Percentiles rank a stretch among this genome's conserved stretches.
These are phyloP conservation scores for Ochotona curzoniae DNA, from an alignment of 2,113 vertebrate genomes.

Conservation along the genomic window DNA sequence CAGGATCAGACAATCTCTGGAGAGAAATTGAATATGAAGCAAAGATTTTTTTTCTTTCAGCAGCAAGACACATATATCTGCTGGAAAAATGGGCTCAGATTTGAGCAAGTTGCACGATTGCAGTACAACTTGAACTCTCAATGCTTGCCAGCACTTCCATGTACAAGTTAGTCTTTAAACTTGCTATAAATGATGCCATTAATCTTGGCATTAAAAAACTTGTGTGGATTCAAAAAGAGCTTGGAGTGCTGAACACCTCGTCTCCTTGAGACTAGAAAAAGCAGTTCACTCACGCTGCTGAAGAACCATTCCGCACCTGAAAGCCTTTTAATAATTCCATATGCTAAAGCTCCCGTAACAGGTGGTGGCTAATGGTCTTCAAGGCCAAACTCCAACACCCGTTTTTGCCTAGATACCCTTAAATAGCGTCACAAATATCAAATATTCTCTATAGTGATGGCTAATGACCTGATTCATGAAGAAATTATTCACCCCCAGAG, in stretches of 20 bases:
- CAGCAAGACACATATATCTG: not conserved
- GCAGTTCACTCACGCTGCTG: accelerated
- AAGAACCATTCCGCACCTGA: not conserved
- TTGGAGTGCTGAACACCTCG: not conserved
- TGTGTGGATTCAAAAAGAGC: not conserved
- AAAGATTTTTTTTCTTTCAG: not conserved
- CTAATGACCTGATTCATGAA: not conserved
- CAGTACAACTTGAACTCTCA: not conserved
- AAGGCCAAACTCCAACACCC: not conserved
- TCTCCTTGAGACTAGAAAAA: not conserved
- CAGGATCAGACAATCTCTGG: not conserved
- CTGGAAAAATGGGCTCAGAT: not conserved
- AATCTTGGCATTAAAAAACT: not conserved
- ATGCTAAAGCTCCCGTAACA: not conserved
- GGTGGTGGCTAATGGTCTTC: not conserved
- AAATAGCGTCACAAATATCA: not conserved
- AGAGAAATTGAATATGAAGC: not conserved
- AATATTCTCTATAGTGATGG: not conserved
- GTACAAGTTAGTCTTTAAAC: not conserved
- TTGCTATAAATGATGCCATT: not conserved
- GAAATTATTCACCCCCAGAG: too few relatives aligned
- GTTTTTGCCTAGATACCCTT: not conserved
- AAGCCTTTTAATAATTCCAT: not conserved
- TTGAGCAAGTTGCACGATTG: not conserved
- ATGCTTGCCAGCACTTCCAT: not conserved